Base-by-base conservation (phyloP, 1,140 invertebrate species). In the Asobara japonica region DNA sequence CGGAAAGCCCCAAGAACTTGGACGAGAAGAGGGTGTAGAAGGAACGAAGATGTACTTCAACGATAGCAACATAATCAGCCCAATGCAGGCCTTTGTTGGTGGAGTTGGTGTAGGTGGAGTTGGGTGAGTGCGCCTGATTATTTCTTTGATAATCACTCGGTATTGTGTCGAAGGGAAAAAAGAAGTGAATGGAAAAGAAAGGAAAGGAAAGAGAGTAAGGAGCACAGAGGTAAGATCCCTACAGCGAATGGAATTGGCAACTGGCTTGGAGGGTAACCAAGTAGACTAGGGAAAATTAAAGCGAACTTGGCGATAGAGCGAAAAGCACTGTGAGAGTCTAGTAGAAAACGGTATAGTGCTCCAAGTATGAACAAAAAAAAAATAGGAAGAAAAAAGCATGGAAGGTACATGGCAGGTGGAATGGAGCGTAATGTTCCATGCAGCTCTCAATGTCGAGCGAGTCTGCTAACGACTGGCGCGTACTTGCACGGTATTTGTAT, bases 31-130 rank as follows among this genome's bases (percentile, higher is more conserved):
- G 25, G 22, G 25, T 22, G 67, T n/a, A 64, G 36, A 25, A 69
- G n/a, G 10, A 48, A 70, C 56, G 77, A 79, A 76, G 73, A 84
- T 84, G 80, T 80, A 78, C 74, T 78, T 73, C 74, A 87, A 87
- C 76, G 78, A 80, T 69, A 87, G 77, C 69, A 48, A 71, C 74
- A 45, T 83, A 75, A 73, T 77, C 64, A 77, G 76, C 25, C 83
- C 86, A 45, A 79, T 85, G 80, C 76, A 71, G 79, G 79, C 84
- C 38, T 87, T 84, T 78, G 75, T 84, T 69, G 79, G 80, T 30
- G 76, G 76, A 70, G 62, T 76, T 25, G 79, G 80, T 62, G 76
- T 72, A 31, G 67, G 48, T 56, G 78, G 74, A 68, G 77, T 77
- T 29, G 82, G 80, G 82, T 84, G 79, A 79, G 78, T 79, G 76